Percentiles rank a stretch among this genome's conserved stretches.
These are phyloP conservation scores for Acleris sparsana DNA, from an alignment of 2,888 invertebrate species.

Conservation along the genomic window DNA sequence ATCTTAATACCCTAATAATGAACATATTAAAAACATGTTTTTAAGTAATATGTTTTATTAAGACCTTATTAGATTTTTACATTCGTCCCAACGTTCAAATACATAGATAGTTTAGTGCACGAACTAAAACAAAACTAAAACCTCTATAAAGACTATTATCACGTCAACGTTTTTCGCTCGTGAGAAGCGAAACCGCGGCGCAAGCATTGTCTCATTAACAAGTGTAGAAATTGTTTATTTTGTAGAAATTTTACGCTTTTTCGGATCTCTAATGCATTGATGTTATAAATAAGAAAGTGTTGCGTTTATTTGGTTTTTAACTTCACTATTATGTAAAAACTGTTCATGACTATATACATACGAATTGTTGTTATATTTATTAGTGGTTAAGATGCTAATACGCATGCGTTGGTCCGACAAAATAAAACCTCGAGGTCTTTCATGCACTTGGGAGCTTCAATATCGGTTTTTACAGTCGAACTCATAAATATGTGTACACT, in stretches of 20 bases:
- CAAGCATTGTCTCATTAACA: conserved; percentile 27
- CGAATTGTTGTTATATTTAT: no score
- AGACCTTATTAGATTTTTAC: no score
- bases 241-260: conserved; percentile 18
- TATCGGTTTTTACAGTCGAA: no score
- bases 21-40: background rate
- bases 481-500: no score
- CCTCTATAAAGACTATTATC: background rate
- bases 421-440: no score
- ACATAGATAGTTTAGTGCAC: no score
- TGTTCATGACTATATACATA: no score
- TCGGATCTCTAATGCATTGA: conserved; percentile 16
- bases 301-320: background rate
- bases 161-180: background rate
- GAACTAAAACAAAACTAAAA: background rate
- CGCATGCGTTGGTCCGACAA: no score
- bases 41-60: no score
- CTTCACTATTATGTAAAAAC: background rate
- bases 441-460: no score
- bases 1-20: background rate
- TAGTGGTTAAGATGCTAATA: no score
- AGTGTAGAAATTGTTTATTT: conserved; percentile 29
- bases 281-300: conserved; percentile 13
- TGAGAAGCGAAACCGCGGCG: conserved; percentile 24
- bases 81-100: no score